Percentiles rank a stretch among this genome's conserved stretches.
Evolutionary conservation across 2,888 invertebrate species (phyloP).

Genomic region (Galeruca laticollis): DNA sequence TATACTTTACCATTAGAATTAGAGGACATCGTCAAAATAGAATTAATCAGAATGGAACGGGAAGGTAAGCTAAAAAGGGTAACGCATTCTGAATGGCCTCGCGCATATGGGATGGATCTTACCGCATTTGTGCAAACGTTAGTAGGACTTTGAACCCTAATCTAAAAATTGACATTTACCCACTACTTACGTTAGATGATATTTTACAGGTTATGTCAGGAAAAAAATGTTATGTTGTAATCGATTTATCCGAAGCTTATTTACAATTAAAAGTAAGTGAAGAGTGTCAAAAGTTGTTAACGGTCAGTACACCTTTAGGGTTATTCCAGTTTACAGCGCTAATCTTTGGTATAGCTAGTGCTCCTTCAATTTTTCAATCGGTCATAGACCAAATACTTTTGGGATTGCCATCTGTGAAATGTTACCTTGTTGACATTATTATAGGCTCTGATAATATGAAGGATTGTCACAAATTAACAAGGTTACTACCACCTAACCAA

Average conservation of each 20-base stretch:
- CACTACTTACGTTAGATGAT: slow-evolving; percentile 17
- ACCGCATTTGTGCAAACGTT: slow-evolving; percentile 20
- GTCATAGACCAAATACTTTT: slow-evolving; percentile 17
- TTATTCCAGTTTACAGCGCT: slow-evolving; percentile 14
- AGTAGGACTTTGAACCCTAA: slow-evolving; percentile 19
- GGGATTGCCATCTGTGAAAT: slow-evolving; percentile 9
- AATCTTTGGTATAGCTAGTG: slow-evolving; percentile 22
- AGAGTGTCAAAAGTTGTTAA: slow-evolving; percentile 17
- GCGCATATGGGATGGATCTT: slow-evolving; percentile 5
- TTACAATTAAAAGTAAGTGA: slow-evolving; percentile 20
- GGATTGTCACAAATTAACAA: slow-evolving; percentile 14
- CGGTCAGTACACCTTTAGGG: slow-evolving; percentile 8
- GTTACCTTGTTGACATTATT: slow-evolving; percentile 26
- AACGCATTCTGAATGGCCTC: too few relatives aligned
- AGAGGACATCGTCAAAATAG: slow-evolving; percentile 7
- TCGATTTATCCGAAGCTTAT: slow-evolving; percentile 24
- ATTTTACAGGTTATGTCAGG: slow-evolving; percentile 22
- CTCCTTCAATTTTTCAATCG: slow-evolving; percentile 24
- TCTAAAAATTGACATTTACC: slow-evolving; percentile 18
- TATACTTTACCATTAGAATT: slow-evolving; percentile 4
- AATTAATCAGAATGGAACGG: slow-evolving; percentile 11
- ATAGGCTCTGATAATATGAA: slow-evolving; percentile 8
- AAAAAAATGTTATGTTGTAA: slow-evolving; percentile 15
- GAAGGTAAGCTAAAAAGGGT: slow-evolving; percentile 10
- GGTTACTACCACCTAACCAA: slow-evolving; percentile 18